Percentiles rank a stretch among this genome's conserved stretches.
phyloP scores from a whole-genome alignment of 2,888 invertebrate species.

The Lypha dubia region DNA sequence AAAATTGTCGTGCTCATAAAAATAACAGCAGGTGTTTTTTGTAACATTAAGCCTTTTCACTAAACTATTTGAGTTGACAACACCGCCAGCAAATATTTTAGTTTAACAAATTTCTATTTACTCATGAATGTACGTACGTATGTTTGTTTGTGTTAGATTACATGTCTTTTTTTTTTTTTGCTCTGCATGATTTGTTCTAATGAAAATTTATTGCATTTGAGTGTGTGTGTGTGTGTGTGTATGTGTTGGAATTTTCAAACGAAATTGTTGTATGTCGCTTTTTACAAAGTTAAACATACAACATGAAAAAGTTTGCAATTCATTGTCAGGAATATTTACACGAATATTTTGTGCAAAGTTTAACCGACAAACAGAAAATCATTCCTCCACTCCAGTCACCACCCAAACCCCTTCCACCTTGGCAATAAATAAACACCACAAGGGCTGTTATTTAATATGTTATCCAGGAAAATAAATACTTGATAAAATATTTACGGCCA shows the following conservation, averaged over 20 bases:
- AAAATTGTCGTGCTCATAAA: not conserved
- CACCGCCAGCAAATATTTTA: constrained; percentile 3
- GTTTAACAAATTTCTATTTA: constrained; percentile 10
- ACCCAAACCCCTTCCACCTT: too few relatives aligned
- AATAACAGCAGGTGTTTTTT: not conserved
- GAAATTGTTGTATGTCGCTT: constrained; percentile 45
- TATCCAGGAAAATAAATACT: not conserved
- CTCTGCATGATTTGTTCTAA: constrained; percentile 48
- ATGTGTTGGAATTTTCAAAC: constrained; percentile 14
- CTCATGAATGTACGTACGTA: not conserved
- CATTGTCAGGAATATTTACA: constrained; percentile 21
- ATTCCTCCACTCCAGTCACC: too few relatives aligned
- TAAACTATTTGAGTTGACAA: constrained; percentile 22
- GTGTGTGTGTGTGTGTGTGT: constrained; percentile 14
- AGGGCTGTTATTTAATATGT: not conserved
- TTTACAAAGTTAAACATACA: constrained; percentile 28
- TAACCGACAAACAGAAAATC: not conserved
- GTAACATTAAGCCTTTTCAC: too few relatives aligned
- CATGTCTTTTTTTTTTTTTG: not conserved
- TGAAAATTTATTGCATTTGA: constrained; percentile 52
- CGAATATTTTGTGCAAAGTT: constrained; percentile 25
- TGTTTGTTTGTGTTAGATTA: not conserved
- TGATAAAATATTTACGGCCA: not conserved
- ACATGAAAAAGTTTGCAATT: constrained; percentile 5
- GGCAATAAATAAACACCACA: not conserved